phyloP scores from a whole-genome alignment of 2,113 vertebrate genomes.

The Lepus europaeus region DNA sequence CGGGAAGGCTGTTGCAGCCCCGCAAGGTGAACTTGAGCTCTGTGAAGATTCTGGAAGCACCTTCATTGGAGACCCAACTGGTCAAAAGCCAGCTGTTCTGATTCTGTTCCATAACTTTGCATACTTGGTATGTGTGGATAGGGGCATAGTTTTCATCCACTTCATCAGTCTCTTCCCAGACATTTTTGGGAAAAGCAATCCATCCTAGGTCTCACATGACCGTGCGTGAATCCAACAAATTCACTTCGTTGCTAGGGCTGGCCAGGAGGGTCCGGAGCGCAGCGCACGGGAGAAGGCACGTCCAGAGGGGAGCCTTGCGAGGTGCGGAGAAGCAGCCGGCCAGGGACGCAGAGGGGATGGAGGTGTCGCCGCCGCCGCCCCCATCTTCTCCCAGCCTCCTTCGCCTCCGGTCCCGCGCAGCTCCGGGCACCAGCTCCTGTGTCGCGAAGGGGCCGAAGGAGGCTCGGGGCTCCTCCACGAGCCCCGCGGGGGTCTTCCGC shows the following conservation, averaged over 20 bases:
- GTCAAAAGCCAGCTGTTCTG: conserved; percentile 99
- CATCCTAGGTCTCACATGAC: no score
- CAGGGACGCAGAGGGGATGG: conserved; percentile 26
- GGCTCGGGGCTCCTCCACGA: neutral
- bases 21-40: conserved; percentile 98
- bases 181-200: no score
- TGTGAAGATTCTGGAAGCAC: conserved; percentile 96
- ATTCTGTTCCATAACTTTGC: conserved; percentile 99
- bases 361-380: neutral
- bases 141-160: conserved; percentile 99
- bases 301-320: conserved; percentile 78
- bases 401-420: conserved; percentile 50
- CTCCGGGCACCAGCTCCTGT: conserved; percentile 57
- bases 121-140: conserved; percentile 99
- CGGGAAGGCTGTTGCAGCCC: conserved; percentile 98
- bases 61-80: conserved; percentile 97
- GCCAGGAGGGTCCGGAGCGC: conserved; percentile 85
- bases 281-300: conserved; percentile 82
- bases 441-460: neutral
- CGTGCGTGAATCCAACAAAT: no score
- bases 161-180: conserved; percentile 99
- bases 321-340: conserved; percentile 66
- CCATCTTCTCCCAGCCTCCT: neutral
- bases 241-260: conserved; percentile 86
- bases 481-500: neutral